Base-by-base conservation (phyloP, 2,797 vertebrate species). In the Mionectes olivaceus region DNA sequence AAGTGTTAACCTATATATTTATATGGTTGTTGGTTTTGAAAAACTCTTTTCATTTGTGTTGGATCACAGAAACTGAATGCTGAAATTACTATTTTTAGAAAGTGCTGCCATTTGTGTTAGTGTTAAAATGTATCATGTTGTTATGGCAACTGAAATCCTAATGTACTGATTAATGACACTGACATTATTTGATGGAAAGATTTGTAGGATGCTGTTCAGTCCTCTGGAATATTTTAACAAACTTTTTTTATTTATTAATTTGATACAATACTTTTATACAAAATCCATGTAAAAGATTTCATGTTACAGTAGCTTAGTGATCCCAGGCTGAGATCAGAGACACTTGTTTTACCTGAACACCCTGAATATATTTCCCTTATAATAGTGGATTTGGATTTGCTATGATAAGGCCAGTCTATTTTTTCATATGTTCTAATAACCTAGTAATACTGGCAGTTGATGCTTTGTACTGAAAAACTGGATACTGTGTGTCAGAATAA, bases 91-190 rank as follows among this genome's bases (percentile, higher is more conserved):
- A 76, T 97, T 97, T 98, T 97, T 96, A 94, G 97, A 91, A 90
- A 74, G 33, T 94, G 56, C 93, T 93, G 78, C 86, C 95, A 71
- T 97, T 97, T 97, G 68, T 97, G 94, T 63, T 95, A 87, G 96
- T 97, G 88, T 92, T 94, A 93, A 97, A 97, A 93, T 97, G 89
- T 96, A 83, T 97, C 76, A 69, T 21, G 97, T 97, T 96, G 97
- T 95, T 95, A 97, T 97, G 94, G 96, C 85, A 97, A 97, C 97
- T 78, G 87, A 93, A 97, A 95, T 94, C 78, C 81, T 95, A 87
- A 96, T 91, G 91, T 90, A 91, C 92, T 97, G 95, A 96, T 96
- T 97, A 97, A 94, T 96, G 92, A 95, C 78, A 90, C 77, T 95
- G 95, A 93, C 95, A 93, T 91, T 95, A 69, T 63, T 83, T 96